Conservation (phyloP, 2,113 vertebrate genomes). For the Carlito syrichta region DNA sequence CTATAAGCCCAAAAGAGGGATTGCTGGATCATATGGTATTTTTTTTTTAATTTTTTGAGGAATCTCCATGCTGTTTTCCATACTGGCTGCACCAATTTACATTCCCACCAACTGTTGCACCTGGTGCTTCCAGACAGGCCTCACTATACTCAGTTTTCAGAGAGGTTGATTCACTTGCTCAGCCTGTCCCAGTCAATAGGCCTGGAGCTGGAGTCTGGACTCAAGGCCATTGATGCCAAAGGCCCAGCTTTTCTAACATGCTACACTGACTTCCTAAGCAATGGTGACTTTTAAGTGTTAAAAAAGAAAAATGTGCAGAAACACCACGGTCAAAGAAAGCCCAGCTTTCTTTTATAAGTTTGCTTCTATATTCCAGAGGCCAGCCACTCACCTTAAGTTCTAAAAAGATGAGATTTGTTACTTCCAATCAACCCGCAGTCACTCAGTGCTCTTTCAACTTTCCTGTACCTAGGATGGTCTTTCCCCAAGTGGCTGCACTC, state of each 20-base stretch:
- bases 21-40: background rate
- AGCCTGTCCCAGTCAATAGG: background rate
- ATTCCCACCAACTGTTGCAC: background rate
- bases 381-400: background rate
- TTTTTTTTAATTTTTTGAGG: background rate
- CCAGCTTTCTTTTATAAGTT: background rate
- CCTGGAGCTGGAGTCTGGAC: background rate
- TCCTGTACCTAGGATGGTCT: background rate
- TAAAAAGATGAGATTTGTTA: background rate
- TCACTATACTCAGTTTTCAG: background rate
- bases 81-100: background rate
- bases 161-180: background rate
- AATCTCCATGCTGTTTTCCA: background rate
- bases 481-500: no score
- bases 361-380: background rate
- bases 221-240: background rate
- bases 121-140: background rate
- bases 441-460: background rate
- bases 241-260: background rate
- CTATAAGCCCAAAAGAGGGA: background rate
- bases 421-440: background rate
- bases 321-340: background rate
- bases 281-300: background rate
- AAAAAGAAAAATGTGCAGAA: background rate
- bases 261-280: background rate